These are phyloP conservation scores for Aethina tumida DNA, from an alignment of 1,140 invertebrate genomes.

Conservation along the genomic window DNA sequence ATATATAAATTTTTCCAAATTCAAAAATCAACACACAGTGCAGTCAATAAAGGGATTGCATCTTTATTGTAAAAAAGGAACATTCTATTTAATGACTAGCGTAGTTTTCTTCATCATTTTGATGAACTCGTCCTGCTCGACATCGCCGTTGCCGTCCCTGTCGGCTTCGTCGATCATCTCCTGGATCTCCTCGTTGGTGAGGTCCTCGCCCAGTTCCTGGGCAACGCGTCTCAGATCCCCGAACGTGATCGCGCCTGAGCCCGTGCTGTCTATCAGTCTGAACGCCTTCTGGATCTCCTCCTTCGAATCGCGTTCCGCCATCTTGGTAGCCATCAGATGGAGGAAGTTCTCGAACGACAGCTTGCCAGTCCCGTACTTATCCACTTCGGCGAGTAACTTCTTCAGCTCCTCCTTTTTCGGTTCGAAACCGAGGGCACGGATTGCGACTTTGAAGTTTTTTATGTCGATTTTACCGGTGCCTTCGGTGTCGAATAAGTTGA, in stretches of 20 bases:
- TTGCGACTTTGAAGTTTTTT: not conserved
- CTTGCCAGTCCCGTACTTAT: not conserved
- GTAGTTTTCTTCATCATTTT: no score
- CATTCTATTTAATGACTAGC: no score
- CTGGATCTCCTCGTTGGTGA: conserved; percentile 10
- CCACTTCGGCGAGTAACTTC: not conserved
- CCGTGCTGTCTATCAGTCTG: conserved; percentile 8
- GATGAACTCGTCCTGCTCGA: conserved; percentile 1
- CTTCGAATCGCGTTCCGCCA: not conserved
- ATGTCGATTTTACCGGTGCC: conserved; percentile 3
- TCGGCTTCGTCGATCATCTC: conserved; percentile 9
- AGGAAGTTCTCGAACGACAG: conserved; percentile 3
- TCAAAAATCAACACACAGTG: no score
- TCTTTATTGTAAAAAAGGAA: no score
- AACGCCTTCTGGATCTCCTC: conserved; percentile 8
- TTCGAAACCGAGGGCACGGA: conserved; percentile 7
- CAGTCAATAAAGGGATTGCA: no score
- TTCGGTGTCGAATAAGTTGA: conserved; percentile 6
- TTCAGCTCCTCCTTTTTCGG: conserved; percentile 3
- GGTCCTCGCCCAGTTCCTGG: conserved; percentile 7
- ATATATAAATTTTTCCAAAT: no score
- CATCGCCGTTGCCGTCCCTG: conserved; percentile 1
- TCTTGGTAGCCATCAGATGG: conserved; percentile 5
- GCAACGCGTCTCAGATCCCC: conserved; percentile 2
- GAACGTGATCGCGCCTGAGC: conserved; percentile 2